A percentile compares a stretch with the other conserved stretches of the same genome.
Conservation (phyloP, 2,888 invertebrate genomes). For the Synergus gifuensis region DNA sequence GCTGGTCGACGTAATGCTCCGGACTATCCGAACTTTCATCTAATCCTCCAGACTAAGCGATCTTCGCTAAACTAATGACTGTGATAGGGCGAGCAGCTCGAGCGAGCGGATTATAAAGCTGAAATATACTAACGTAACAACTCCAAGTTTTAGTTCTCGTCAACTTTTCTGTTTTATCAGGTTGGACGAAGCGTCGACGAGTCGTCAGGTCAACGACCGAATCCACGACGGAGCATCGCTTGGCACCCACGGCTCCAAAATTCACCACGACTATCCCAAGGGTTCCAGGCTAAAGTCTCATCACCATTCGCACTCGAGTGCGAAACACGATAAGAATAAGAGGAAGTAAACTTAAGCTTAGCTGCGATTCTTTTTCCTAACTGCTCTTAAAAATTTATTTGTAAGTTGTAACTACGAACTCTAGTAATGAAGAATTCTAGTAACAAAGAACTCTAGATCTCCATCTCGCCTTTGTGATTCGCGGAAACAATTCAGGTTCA, state of each 20-base stretch:
- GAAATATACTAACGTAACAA: conserved; percentile 40
- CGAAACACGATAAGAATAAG: conserved; percentile 74
- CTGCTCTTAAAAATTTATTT: conserved; percentile 12
- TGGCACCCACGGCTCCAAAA: conserved; percentile 9
- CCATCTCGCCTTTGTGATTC: background rate
- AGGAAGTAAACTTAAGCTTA: conserved; percentile 68
- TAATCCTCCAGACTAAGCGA: conserved; percentile 49
- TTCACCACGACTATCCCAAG: conserved; percentile 62
- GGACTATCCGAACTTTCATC: conserved; percentile 21
- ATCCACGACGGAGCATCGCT: conserved; percentile 16
- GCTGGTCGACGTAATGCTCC: conserved; percentile 50
- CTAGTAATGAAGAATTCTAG: background rate
- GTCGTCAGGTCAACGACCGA: conserved; percentile 63
- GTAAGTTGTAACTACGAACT: conserved; percentile 11
- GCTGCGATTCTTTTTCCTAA: conserved; percentile 23
- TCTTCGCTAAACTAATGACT: conserved; percentile 50
- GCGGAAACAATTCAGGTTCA: background rate
- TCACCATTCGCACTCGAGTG: conserved; percentile 66
- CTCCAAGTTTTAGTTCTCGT: conserved; percentile 29
- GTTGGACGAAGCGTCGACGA: conserved; percentile 73
- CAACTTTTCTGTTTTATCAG: conserved; percentile 58
- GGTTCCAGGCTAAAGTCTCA: conserved; percentile 69
- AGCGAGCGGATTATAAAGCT: conserved; percentile 38
- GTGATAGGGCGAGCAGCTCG: conserved; percentile 49
- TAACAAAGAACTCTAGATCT: conserved; percentile 7